These are phyloP conservation scores for Thryonomys swinderianus DNA, from an alignment of 2,113 vertebrate species.

Conservation along the genomic window DNA sequence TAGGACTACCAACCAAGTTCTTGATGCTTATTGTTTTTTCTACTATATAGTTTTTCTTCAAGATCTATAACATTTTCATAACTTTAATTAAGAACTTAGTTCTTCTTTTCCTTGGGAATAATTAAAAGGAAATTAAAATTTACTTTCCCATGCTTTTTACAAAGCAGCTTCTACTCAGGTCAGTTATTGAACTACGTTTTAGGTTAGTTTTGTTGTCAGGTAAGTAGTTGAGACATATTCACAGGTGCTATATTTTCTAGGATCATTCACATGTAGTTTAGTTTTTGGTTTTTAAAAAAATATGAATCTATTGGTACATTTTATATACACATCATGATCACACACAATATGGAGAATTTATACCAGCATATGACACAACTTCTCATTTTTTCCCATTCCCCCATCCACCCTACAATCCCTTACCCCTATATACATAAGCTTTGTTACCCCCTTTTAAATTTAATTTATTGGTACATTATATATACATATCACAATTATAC, in stretches of 20 bases:
- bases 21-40: background rate
- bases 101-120: background rate
- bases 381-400: too few relatives aligned
- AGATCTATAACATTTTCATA: background rate
- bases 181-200: background rate
- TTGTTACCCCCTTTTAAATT: too few relatives aligned
- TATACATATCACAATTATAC: too few relatives aligned
- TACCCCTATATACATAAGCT: too few relatives aligned
- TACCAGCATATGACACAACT: too few relatives aligned
- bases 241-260: background rate
- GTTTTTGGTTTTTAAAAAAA: too few relatives aligned
- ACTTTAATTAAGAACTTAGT: slow-evolving; percentile 38
- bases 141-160: background rate
- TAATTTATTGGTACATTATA: too few relatives aligned
- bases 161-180: background rate
- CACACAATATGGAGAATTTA: too few relatives aligned
- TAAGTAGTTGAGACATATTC: background rate
- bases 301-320: too few relatives aligned
- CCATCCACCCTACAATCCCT: too few relatives aligned
- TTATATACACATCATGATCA: too few relatives aligned
- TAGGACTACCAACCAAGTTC: background rate
- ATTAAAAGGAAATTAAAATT: slow-evolving; percentile 30
- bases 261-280: background rate
- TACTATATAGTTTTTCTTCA: background rate
- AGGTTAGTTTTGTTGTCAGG: background rate